Evolutionary conservation across 2,888 invertebrate species (phyloP).

Genomic region (Ormyrus thymus): DNA sequence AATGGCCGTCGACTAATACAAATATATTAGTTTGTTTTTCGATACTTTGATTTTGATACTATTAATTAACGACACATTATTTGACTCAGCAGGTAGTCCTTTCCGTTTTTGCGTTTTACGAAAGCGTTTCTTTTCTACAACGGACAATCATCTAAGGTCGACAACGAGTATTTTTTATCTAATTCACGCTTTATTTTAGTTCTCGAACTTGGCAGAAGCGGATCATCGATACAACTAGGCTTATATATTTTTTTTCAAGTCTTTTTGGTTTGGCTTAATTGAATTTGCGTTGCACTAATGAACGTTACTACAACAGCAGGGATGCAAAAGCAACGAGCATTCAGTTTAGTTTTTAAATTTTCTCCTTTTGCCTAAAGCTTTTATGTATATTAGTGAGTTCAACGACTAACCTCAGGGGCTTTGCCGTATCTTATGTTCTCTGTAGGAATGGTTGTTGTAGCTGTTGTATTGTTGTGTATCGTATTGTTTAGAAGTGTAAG

Average conservation of each 20-base stretch:
- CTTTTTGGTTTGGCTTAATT: conserved; percentile 43
- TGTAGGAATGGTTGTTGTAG: conserved; percentile 17
- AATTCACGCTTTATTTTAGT: conserved; percentile 38
- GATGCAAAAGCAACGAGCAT: conserved; percentile 45
- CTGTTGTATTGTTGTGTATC: conserved; percentile 24
- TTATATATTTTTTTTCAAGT: conserved; percentile 31
- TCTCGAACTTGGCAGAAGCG: conserved; percentile 48
- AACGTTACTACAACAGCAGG: conserved; percentile 39
- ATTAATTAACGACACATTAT: conserved; percentile 38
- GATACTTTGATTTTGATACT: too few relatives aligned
- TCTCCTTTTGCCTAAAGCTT: conserved; percentile 34
- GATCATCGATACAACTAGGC: conserved; percentile 46
- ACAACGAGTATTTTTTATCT: conserved; percentile 32
- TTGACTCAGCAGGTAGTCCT: conserved; percentile 24
- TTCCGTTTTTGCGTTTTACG: conserved; percentile 1
- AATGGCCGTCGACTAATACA: conserved; percentile 19
- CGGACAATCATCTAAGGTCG: conserved; percentile 28
- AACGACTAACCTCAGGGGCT: conserved; percentile 41
- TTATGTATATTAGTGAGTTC: conserved; percentile 28
- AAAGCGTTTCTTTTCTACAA: conserved; percentile 38
- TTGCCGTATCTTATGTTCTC: conserved; percentile 27
- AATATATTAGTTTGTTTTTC: conserved; percentile 23
- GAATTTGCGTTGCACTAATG: conserved; percentile 38
- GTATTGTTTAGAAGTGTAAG: conserved; percentile 8
- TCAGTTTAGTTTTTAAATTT: conserved; percentile 11